A percentile compares a stretch with the other conserved stretches of the same genome.
Evolutionary conservation across 2,888 invertebrate genomes (phyloP).

Genomic region (Callimorpha dominula): DNA sequence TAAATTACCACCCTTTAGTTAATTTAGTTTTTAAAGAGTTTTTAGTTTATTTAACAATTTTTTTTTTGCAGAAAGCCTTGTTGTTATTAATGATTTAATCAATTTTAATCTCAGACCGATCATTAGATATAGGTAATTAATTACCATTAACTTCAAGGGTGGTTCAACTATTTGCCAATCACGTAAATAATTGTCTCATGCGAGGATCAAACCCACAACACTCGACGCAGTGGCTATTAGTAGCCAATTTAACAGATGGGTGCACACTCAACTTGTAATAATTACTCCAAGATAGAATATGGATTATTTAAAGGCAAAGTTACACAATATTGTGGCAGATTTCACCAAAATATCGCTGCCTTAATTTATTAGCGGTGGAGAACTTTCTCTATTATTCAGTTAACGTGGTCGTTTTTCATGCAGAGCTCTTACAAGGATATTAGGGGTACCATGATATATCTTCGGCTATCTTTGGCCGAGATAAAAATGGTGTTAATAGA

Average conservation of each 20-base stretch:
- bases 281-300: neutral
- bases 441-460: conserved; percentile 40
- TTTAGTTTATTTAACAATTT: no score
- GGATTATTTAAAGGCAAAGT: neutral
- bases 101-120: neutral
- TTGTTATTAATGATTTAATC: no score
- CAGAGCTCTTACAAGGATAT: conserved; percentile 42
- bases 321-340: neutral
- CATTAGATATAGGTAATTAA: neutral
- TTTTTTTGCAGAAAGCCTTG: no score
- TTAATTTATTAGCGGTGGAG: conserved; percentile 42
- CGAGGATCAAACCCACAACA: neutral
- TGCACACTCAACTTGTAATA: neutral
- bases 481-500: conserved; percentile 38
- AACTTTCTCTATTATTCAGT: conserved; percentile 52
- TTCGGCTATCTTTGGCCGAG: conserved; percentile 33
- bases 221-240: neutral
- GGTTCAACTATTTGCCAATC: neutral
- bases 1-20: no score
- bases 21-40: no score
- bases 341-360: neutral
- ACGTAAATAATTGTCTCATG: neutral
- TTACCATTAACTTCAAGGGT: neutral
- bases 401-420: conserved; percentile 54
- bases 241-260: neutral